phyloP scores from a whole-genome alignment of 2,888 invertebrate species.

The Heteromyza rotundicornis region DNA sequence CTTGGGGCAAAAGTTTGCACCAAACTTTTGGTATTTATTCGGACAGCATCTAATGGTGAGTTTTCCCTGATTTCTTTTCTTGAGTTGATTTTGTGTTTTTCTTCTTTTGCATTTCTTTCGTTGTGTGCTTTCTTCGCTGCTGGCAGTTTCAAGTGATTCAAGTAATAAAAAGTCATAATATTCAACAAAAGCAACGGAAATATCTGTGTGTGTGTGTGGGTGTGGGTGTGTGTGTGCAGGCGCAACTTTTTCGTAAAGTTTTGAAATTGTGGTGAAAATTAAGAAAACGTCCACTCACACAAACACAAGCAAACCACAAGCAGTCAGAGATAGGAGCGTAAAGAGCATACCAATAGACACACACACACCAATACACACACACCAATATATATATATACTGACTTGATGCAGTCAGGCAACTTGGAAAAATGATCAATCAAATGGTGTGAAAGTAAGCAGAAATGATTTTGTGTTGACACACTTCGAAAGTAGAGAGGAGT shows the following conservation, averaged over 20 bases:
- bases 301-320: no score
- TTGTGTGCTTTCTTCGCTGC: neutral
- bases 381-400: neutral
- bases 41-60: neutral
- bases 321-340: neutral
- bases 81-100: no score
- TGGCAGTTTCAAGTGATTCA: slow-evolving; percentile 1
- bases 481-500: no score
- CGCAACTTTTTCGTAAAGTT: no score
- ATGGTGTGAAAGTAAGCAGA: slow-evolving; percentile 10
- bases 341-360: slow-evolving; percentile 23
- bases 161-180: slow-evolving; percentile 10
- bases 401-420: neutral
- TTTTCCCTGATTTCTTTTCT: no score
- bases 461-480: neutral
- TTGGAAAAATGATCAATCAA: slow-evolving; percentile 3
- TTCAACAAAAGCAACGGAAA: neutral
- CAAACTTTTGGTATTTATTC: neutral
- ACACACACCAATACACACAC: slow-evolving; percentile 12
- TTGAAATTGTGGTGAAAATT: no score
- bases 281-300: no score
- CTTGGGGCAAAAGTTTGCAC: slow-evolving; percentile 11
- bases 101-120: no score
- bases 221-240: no score
- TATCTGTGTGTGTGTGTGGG: no score